Evolutionary conservation across 2,888 invertebrate species (phyloP).

Genomic region (Megastigmus dorsalis): DNA sequence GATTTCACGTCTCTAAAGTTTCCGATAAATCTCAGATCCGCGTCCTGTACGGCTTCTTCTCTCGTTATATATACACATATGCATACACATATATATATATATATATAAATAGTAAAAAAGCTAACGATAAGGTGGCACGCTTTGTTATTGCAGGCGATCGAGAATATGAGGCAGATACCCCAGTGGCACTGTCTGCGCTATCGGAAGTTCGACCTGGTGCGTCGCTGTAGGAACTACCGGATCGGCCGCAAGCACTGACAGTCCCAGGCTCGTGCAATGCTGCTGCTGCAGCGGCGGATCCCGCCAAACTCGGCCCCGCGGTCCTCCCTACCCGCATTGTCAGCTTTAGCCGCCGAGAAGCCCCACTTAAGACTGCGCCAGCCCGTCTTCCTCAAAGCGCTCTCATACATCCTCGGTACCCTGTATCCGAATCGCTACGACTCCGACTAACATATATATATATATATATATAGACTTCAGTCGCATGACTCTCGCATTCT

Average conservation of each 20-base stretch:
- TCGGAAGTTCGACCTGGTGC: slow-evolving; percentile 85
- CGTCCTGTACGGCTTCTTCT: no score
- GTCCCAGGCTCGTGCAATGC: background rate
- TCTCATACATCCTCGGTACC: slow-evolving; percentile 56
- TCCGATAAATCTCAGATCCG: no score
- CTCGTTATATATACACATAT: no score
- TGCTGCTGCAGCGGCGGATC: background rate
- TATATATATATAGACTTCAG: no score
- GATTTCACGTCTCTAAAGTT: no score
- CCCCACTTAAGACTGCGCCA: slow-evolving; percentile 58
- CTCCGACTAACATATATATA: background rate
- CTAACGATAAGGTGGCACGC: no score
- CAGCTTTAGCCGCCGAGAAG: slow-evolving; percentile 51
- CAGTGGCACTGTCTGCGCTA: slow-evolving; percentile 91
- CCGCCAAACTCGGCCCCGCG: no score
- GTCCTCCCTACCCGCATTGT: background rate
- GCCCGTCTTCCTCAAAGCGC: slow-evolving; percentile 57
- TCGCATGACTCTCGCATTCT: no score
- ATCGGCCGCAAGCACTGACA: slow-evolving; percentile 77
- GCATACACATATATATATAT: background rate
- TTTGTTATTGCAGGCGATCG: slow-evolving; percentile 77
- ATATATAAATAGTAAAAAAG: background rate
- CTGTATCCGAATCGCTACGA: slow-evolving; percentile 42
- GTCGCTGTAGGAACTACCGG: slow-evolving; percentile 86
- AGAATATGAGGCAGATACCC: slow-evolving; percentile 85